phyloP scores from a whole-genome alignment of 2,113 vertebrate genomes.

The Ammospiza nelsoni region DNA sequence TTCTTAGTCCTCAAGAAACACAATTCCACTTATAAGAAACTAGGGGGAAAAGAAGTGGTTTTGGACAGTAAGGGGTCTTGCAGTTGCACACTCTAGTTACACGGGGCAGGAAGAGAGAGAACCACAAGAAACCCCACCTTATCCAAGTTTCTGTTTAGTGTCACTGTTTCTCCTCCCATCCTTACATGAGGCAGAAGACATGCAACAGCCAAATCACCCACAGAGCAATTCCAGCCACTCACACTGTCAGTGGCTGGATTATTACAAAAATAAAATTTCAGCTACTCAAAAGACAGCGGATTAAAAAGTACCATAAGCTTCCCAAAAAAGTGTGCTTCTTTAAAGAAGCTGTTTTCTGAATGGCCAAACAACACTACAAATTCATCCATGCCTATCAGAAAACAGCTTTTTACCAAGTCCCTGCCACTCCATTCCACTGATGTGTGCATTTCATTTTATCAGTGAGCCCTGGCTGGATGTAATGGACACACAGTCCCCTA shows the following conservation, averaged over 20 bases:
- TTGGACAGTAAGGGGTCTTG: not conserved
- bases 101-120: not conserved
- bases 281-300: slow-evolving; percentile 42
- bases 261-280: slow-evolving; percentile 66
- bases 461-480: not conserved
- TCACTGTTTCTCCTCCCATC: not conserved
- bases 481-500: not conserved
- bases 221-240: not conserved
- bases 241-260: not conserved
- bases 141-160: slow-evolving; percentile 11
- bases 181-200: not conserved
- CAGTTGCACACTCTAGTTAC: slow-evolving; percentile 7
- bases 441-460: not conserved
- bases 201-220: not conserved
- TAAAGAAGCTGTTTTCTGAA: slow-evolving; percentile 35
- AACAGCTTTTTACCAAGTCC: slow-evolving; percentile 29
- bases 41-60: not conserved
- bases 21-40: not conserved
- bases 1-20: not conserved
- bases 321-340: slow-evolving; percentile 56
- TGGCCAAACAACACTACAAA: not conserved
- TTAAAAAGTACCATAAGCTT: slow-evolving; percentile 57
- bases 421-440: not conserved
- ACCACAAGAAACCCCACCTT: not conserved
- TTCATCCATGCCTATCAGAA: slow-evolving; percentile 33